A percentile compares a stretch with the other conserved stretches of the same genome.
Conservation (phyloP, 2,113 vertebrate species). For the Haplotaxodon microlepis region DNA sequence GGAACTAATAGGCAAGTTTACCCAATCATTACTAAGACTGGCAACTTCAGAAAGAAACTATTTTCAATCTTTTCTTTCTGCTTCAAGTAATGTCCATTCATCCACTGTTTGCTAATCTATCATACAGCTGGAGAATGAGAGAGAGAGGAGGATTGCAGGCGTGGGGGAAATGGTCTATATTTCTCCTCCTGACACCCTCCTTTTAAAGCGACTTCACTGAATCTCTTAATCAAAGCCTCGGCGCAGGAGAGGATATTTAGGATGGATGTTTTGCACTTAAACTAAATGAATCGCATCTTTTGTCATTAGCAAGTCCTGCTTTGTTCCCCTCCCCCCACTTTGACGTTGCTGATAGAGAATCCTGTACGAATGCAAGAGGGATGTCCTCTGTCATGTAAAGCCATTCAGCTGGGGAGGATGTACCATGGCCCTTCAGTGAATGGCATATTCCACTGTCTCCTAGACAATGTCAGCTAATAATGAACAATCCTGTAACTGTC, state of each 20-base stretch:
- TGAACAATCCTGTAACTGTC: slow-evolving; percentile 58
- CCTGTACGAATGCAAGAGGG: slow-evolving; percentile 20
- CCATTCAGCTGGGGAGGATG: slow-evolving; percentile 18
- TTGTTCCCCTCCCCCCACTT: not conserved
- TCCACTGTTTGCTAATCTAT: slow-evolving; percentile 31
- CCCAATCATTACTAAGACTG: not conserved
- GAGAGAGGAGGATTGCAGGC: slow-evolving; percentile 10
- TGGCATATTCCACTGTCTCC: slow-evolving; percentile 41
- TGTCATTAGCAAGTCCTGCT: slow-evolving; percentile 39
- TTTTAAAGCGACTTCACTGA: slow-evolving; percentile 41
- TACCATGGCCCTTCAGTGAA: slow-evolving; percentile 17
- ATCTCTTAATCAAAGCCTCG: slow-evolving; percentile 58
- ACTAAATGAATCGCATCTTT: slow-evolving; percentile 50
- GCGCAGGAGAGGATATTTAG: slow-evolving; percentile 24
- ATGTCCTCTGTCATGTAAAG: slow-evolving; percentile 48
- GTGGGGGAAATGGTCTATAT: slow-evolving; percentile 22
- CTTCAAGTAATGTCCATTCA: slow-evolving; percentile 19
- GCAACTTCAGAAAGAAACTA: slow-evolving; percentile 20
- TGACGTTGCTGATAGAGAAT: slow-evolving; percentile 38
- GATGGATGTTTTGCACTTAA: slow-evolving; percentile 59
- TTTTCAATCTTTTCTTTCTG: slow-evolving; percentile 2
- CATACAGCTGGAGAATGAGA: slow-evolving; percentile 18
- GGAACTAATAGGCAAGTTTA: not conserved
- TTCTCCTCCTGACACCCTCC: slow-evolving; percentile 35
- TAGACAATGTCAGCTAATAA: slow-evolving; percentile 57